phyloP scores from a whole-genome alignment of 2,113 vertebrate species.

The Psittacus erithacus region DNA sequence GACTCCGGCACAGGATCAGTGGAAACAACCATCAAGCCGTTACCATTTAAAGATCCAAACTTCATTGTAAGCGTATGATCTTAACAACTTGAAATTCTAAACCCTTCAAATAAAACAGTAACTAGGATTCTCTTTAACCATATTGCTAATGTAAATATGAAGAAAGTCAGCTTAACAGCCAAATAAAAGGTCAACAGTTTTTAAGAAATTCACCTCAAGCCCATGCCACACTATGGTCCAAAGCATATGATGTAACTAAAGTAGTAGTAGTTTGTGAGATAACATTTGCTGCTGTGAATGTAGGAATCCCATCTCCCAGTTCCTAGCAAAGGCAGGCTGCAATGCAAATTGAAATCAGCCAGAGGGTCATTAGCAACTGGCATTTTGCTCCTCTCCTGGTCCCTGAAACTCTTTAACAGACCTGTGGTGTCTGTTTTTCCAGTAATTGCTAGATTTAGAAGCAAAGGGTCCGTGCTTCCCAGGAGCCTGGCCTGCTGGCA shows the following conservation, averaged over 20 bases:
- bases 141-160: background rate
- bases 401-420: background rate
- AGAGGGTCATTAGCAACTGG: background rate
- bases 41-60: slow-evolving; percentile 90
- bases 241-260: background rate
- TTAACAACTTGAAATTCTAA: background rate
- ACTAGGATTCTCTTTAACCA: background rate
- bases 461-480: background rate
- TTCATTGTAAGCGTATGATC: slow-evolving; percentile 84
- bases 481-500: background rate
- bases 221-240: background rate
- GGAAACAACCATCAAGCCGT: slow-evolving; percentile 80
- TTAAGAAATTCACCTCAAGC: background rate
- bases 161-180: background rate
- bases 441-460: background rate
- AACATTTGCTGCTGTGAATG: background rate
- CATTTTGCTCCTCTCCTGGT: background rate
- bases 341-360: background rate
- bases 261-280: no score
- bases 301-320: background rate
- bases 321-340: background rate
- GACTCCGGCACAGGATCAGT: slow-evolving; percentile 73
- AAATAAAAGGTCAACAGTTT: background rate
- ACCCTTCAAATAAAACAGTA: background rate
- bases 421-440: background rate